phyloP scores from a whole-genome alignment of 2,888 invertebrate genomes.

The Agrotis segetum region DNA sequence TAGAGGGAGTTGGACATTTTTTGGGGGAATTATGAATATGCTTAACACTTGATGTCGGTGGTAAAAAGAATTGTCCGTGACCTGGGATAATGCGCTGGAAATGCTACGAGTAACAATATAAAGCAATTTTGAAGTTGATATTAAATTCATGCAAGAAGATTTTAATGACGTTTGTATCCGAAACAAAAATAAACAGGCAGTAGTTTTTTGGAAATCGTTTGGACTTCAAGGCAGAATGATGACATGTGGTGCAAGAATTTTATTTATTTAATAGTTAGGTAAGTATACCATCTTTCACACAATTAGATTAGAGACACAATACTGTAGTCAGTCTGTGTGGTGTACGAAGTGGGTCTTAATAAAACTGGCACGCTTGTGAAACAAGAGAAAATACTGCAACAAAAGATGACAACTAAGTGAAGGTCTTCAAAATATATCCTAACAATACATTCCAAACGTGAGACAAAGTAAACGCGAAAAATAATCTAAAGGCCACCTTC shows the following conservation, averaged over 20 bases:
- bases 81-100: not conserved
- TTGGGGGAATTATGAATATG: slow-evolving; percentile 4
- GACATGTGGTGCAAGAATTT: no score
- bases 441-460: slow-evolving; percentile 2
- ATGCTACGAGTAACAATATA: not conserved
- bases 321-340: no score
- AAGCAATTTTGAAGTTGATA: not conserved
- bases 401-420: not conserved
- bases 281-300: no score
- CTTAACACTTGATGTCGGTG: not conserved
- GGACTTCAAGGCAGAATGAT: no score
- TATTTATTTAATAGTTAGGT: no score
- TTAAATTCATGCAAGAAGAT: not conserved
- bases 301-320: no score
- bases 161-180: not conserved
- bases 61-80: not conserved
- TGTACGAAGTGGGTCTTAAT: no score
- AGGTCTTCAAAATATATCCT: not conserved
- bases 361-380: not conserved
- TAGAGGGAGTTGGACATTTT: slow-evolving; percentile 18
- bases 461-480: slow-evolving; percentile 10
- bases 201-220: no score
- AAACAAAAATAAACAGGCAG: not conserved
- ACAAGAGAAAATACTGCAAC: not conserved
- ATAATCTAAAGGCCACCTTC: slow-evolving; percentile 21